Percentiles rank a stretch among this genome's conserved stretches.
phyloP scores from a whole-genome alignment of 1,140 invertebrate species.

The Eufriesea mexicana region DNA sequence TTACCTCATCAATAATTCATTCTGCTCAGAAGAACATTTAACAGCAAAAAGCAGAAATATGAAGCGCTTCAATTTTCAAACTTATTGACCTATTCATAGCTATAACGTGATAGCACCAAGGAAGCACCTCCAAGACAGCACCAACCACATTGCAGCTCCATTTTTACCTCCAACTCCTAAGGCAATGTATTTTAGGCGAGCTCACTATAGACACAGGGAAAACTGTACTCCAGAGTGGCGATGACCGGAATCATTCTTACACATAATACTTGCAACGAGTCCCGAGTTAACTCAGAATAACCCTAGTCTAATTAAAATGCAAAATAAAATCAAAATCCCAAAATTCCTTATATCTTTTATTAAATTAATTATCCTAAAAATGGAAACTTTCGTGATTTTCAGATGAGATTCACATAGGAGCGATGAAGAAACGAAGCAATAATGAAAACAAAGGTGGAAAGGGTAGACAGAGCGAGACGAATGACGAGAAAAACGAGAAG shows the following conservation, averaged over 20 bases:
- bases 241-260: not conserved
- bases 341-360: too few species aligned
- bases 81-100: not conserved
- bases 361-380: not conserved
- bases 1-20: too few species aligned
- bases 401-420: constrained; percentile 44
- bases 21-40: too few species aligned
- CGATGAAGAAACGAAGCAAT: constrained; percentile 60
- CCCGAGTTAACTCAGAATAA: not conserved
- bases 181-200: not conserved
- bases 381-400: constrained; percentile 5
- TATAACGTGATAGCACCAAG: too few species aligned
- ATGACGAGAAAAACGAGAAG: constrained; percentile 49
- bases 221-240: not conserved
- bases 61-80: too few species aligned
- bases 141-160: not conserved
- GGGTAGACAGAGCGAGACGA: constrained; percentile 15
- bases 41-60: not conserved
- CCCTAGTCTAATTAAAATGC: too few species aligned
- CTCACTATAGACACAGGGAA: not conserved
- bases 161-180: not conserved
- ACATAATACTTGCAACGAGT: not conserved
- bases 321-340: too few species aligned
- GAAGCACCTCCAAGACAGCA: not conserved
- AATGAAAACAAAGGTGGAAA: constrained; percentile 46